Evolutionary conservation across 1,140 invertebrate species (phyloP).

Genomic region (Bradynema listronoti): DNA sequence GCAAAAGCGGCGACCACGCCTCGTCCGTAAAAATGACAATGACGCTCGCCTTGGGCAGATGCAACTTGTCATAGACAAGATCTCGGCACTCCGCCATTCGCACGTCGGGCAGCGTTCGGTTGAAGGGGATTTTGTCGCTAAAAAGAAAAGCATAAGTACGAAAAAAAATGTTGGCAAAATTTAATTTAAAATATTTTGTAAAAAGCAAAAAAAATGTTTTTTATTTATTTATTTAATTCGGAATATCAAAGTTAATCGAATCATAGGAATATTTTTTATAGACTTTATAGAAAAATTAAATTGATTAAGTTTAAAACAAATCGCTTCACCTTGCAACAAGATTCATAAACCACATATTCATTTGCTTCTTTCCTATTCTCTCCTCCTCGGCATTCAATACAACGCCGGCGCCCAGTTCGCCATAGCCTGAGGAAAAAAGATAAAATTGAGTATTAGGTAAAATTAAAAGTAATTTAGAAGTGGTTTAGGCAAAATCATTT

Average conservation of each 20-base stretch:
- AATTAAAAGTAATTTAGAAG: no score
- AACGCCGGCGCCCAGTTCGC: conserved; percentile 31
- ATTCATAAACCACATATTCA: conserved; percentile 44
- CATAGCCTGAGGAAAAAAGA: no score
- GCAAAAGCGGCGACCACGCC: conserved; percentile 72
- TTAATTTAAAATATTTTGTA: conserved; percentile 5
- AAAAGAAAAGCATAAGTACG: conserved; percentile 22
- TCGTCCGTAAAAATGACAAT: conserved; percentile 76
- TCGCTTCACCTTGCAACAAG: conserved; percentile 23
- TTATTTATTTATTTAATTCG: not conserved
- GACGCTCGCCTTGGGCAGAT: conserved; percentile 40
- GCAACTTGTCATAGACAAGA: conserved; percentile 24
- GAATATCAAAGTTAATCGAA: not conserved
- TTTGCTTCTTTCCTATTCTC: conserved; percentile 18
- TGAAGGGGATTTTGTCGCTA: conserved; percentile 43
- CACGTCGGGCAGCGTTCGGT: conserved; percentile 24
- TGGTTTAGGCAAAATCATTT: no score
- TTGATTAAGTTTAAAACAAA: conserved; percentile 2
- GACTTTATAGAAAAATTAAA: not conserved
- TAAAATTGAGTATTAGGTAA: no score
- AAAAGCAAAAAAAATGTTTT: not conserved
- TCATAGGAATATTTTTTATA: not conserved
- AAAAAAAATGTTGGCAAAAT: conserved; percentile 3
- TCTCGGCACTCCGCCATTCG: conserved; percentile 21
- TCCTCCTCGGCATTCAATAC: conserved; percentile 27